Conservation (phyloP, 1,140 invertebrate species). For the Physella acuta region DNA sequence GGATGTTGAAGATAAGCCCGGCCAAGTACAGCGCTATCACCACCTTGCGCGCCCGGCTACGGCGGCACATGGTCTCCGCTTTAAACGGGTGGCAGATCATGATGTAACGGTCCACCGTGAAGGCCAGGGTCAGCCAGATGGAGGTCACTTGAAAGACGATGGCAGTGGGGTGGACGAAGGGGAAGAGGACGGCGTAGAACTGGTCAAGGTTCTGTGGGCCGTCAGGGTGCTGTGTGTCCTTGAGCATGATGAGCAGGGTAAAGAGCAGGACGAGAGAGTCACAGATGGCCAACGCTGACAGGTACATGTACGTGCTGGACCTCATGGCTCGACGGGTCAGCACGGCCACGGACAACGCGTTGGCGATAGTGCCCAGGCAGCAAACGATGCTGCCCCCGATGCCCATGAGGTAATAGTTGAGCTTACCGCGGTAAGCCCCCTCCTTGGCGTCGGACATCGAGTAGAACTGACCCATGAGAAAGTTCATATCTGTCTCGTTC, state of each 20-base stretch:
- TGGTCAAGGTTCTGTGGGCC: conserved; percentile 29
- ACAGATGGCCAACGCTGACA: conserved; percentile 54
- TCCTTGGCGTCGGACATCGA: no score
- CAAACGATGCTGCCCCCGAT: conserved; percentile 53
- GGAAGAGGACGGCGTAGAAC: conserved; percentile 51
- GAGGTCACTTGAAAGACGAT: conserved; percentile 58
- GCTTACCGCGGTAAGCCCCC: conserved; percentile 9
- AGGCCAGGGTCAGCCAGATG: conserved; percentile 59
- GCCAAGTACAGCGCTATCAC: conserved; percentile 43
- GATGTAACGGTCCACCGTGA: conserved; percentile 60
- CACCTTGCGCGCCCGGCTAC: conserved; percentile 46
- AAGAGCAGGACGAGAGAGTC: conserved; percentile 53
- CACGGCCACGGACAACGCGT: conserved; percentile 55
- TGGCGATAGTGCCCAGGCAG: conserved; percentile 54
- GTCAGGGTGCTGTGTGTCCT: conserved; percentile 45
- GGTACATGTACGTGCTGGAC: conserved; percentile 57
- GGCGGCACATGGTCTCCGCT: conserved; percentile 53
- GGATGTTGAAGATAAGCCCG: conserved; percentile 52
- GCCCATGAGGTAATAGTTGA: conserved; percentile 56
- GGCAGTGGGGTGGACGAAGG: conserved; percentile 51
- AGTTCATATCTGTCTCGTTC: no score
- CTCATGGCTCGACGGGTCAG: conserved; percentile 52
- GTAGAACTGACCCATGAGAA: no score
- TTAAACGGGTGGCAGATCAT: conserved; percentile 61
- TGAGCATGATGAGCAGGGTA: conserved; percentile 45